Conservation (phyloP, 1,140 invertebrate genomes). For the Lepidurus packardi region DNA sequence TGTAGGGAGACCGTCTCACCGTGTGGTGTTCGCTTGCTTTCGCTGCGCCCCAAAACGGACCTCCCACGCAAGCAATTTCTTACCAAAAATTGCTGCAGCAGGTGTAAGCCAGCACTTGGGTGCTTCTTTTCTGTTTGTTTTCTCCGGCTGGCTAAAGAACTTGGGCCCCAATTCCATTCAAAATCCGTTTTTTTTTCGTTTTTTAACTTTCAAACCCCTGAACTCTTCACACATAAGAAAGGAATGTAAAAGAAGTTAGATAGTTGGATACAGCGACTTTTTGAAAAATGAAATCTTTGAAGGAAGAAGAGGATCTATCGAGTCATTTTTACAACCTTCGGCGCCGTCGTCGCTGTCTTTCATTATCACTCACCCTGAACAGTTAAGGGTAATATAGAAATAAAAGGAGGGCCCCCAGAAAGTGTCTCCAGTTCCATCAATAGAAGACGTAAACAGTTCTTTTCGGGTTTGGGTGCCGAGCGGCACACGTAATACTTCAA, state of each 20-base stretch:
- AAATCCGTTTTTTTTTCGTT: no score
- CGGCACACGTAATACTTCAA: neutral
- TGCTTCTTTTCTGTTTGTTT: constrained; percentile 1
- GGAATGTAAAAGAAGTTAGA: no score
- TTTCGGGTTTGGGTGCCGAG: neutral
- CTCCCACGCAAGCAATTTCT: constrained; percentile 17
- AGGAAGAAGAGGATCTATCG: neutral
- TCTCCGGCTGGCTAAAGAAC: neutral
- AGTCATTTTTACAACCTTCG: neutral
- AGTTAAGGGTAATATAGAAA: neutral
- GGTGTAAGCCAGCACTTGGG: constrained; percentile 11
- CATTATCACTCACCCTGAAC: constrained; percentile 9
- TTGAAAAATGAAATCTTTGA: no score
- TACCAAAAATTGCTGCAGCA: neutral
- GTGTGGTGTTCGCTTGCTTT: neutral
- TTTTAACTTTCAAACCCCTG: no score
- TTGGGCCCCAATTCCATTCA: neutral
- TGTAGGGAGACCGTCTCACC: neutral
- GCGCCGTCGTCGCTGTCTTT: constrained; percentile 20
- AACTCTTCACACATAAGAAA: no score
- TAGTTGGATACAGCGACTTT: no score
- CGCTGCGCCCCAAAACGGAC: neutral
- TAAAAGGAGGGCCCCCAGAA: neutral
- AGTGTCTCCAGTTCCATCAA: constrained; percentile 17
- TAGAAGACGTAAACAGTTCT: constrained; percentile 6